Evolutionary conservation across 2,888 invertebrate species (phyloP).

Genomic region (Netelia virgata): DNA sequence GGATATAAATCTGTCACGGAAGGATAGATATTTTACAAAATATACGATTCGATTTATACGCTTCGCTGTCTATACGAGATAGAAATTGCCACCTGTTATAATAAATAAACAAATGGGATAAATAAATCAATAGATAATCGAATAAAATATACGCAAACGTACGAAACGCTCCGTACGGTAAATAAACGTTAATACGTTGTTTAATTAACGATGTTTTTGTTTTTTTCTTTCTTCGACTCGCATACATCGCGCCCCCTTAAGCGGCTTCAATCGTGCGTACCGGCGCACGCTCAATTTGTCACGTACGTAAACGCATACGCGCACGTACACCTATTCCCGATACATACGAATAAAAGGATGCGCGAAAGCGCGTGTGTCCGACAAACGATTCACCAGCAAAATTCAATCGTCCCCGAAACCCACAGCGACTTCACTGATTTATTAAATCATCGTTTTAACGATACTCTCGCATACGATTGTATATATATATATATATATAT

Average conservation of each 20-base stretch:
- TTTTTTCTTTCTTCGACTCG: constrained; percentile 42
- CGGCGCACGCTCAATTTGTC: constrained; percentile 46
- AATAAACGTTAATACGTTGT: constrained; percentile 39
- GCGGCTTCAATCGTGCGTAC: constrained; percentile 30
- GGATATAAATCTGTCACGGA: too few species aligned
- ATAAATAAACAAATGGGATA: too few species aligned
- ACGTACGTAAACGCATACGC: constrained; percentile 21
- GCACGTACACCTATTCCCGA: neutral
- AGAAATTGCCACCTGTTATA: too few species aligned
- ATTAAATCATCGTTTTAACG: constrained; percentile 70
- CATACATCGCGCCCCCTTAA: constrained; percentile 33
- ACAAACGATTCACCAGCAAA: constrained; percentile 51
- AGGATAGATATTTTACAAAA: too few species aligned
- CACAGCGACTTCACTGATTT: constrained; percentile 73
- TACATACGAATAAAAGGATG: constrained; percentile 23
- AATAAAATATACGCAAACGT: constrained; percentile 8
- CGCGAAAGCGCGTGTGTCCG: constrained; percentile 34
- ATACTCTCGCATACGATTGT: constrained; percentile 38
- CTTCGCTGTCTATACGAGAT: too few species aligned
- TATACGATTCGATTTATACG: too few species aligned
- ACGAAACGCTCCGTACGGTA: neutral
- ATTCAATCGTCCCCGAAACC: constrained; percentile 68
- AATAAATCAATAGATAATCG: too few species aligned
- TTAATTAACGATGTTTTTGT: constrained; percentile 35
- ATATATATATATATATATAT: constrained; percentile 21